phyloP scores from a whole-genome alignment of 1,140 invertebrate genomes.

The Drosophila pandora region DNA sequence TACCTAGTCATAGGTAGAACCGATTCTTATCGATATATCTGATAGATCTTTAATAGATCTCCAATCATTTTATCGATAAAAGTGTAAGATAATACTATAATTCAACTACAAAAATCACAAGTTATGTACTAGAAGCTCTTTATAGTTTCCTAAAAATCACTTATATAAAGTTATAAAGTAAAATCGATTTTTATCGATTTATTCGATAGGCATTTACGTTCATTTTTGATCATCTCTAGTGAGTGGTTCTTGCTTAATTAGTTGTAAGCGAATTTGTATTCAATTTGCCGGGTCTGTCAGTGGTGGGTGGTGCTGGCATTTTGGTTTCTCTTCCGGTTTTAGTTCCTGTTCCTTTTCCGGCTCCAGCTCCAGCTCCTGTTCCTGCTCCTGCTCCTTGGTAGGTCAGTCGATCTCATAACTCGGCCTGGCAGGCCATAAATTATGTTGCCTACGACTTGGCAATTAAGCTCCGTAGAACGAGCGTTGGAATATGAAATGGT shows the following conservation, averaged over 20 bases:
- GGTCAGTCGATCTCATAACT: constrained; percentile 56
- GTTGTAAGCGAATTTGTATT: constrained; percentile 79
- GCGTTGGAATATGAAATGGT: background rate
- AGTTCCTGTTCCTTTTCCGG: constrained; percentile 1
- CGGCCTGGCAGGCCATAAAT: constrained; percentile 66
- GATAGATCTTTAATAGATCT: too few relatives aligned
- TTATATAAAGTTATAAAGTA: too few relatives aligned
- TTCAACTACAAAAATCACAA: too few relatives aligned
- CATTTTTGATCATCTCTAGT: constrained; percentile 1
- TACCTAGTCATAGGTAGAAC: too few relatives aligned
- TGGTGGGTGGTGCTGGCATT: constrained; percentile 2
- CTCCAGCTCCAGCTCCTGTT: background rate
- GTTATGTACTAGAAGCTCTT: too few relatives aligned
- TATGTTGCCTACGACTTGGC: constrained; percentile 77
- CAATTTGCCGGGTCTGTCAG: constrained; percentile 54
- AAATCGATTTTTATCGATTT: too few relatives aligned
- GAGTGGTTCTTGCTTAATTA: constrained; percentile 63
- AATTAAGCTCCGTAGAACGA: constrained; percentile 51
- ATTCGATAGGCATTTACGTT: background rate
- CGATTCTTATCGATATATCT: too few relatives aligned
- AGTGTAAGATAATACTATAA: too few relatives aligned
- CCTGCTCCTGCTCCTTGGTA: background rate
- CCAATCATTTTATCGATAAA: too few relatives aligned
- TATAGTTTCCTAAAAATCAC: too few relatives aligned
- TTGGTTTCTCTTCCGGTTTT: constrained; percentile 1